These are phyloP conservation scores for Euproctis similis DNA, from an alignment of 2,888 invertebrate genomes.

Conservation along the genomic window DNA sequence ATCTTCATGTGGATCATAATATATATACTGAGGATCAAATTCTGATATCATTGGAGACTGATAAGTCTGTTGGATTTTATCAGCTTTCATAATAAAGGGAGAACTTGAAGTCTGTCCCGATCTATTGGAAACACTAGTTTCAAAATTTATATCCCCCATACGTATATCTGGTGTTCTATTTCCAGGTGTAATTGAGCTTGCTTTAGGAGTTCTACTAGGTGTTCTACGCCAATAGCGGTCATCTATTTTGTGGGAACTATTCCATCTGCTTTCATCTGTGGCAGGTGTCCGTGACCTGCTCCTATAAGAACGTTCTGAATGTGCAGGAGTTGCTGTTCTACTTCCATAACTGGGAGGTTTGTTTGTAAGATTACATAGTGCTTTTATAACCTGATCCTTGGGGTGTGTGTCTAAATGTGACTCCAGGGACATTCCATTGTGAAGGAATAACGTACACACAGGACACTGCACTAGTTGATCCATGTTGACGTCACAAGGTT, in stretches of 20 bases:
- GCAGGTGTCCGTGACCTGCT: constrained; percentile 59
- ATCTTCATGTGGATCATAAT: constrained; percentile 58
- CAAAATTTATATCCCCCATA: constrained; percentile 48
- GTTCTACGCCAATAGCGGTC: constrained; percentile 62
- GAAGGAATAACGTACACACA: constrained; percentile 88
- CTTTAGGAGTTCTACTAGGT: constrained; percentile 49
- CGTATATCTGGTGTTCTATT: constrained; percentile 50
- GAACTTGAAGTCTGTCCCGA: constrained; percentile 35
- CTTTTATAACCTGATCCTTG: constrained; percentile 91
- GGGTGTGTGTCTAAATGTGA: constrained; percentile 90
- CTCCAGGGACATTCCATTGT: constrained; percentile 88
- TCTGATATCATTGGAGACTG: constrained; percentile 36
- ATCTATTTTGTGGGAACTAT: constrained; percentile 38
- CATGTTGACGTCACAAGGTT: constrained; percentile 40
- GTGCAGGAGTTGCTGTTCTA: constrained; percentile 55
- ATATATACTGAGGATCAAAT: constrained; percentile 50
- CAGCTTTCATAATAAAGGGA: constrained; percentile 44
- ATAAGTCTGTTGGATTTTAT: constrained; percentile 52
- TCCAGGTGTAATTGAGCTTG: constrained; percentile 41
- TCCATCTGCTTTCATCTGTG: constrained; percentile 54
- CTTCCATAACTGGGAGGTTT: constrained; percentile 56
- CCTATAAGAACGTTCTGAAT: constrained; percentile 58
- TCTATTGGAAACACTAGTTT: constrained; percentile 30
- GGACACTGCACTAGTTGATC: constrained; percentile 80
- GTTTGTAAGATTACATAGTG: constrained; percentile 76